phyloP scores from a whole-genome alignment of 2,888 invertebrate genomes.

The Gastrophysa polygoni region DNA sequence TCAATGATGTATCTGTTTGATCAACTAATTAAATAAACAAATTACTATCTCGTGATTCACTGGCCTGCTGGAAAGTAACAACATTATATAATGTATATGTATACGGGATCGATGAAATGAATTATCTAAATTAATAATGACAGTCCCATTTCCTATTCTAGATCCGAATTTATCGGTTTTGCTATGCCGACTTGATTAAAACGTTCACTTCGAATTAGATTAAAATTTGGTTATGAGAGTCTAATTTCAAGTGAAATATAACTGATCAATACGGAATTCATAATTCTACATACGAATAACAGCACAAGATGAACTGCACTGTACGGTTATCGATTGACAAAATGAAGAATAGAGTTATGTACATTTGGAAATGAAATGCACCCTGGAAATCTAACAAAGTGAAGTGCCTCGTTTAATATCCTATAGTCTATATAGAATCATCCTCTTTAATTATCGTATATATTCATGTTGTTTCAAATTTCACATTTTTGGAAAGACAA shows the following conservation, averaged over 20 bases:
- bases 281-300: neutral
- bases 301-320: neutral
- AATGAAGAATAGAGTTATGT: too few species aligned
- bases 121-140: constrained; percentile 36
- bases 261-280: neutral
- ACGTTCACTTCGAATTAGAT: constrained; percentile 16
- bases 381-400: too few species aligned
- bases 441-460: too few species aligned
- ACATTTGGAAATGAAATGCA: too few species aligned
- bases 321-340: neutral
- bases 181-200: constrained; percentile 10
- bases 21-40: constrained; percentile 35
- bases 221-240: neutral
- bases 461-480: too few species aligned
- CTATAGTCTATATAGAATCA: too few species aligned
- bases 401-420: too few species aligned
- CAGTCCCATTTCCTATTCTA: constrained; percentile 27
- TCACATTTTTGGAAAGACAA: too few species aligned
- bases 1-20: constrained; percentile 28
- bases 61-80: constrained; percentile 24
- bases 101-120: constrained; percentile 29
- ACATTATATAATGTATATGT: constrained; percentile 17
- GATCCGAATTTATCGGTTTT: constrained; percentile 24
- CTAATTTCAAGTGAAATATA: constrained; percentile 1
- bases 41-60: constrained; percentile 33